Percentiles rank a stretch among this genome's conserved stretches.
These are phyloP conservation scores for Aegotheles bennettii DNA, from an alignment of 2,113 vertebrate genomes.

Conservation along the genomic window DNA sequence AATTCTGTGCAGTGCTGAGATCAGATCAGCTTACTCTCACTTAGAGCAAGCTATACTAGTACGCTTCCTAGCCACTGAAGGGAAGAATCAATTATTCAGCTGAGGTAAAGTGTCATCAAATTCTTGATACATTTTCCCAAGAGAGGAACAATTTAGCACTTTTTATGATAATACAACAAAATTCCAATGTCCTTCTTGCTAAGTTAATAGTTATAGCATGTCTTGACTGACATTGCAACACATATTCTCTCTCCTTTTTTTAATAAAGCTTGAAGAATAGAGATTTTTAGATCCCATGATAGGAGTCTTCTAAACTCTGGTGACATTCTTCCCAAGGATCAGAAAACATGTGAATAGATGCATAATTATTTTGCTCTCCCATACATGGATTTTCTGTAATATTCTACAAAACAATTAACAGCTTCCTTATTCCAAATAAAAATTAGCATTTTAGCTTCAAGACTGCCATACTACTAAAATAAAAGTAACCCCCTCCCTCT, in stretches of 20 bases:
- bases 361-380: background rate
- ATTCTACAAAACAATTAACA: conserved; percentile 4
- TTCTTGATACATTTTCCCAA: background rate
- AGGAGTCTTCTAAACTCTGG: background rate
- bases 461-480: background rate
- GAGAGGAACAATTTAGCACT: background rate
- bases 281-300: background rate
- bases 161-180: background rate
- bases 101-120: background rate
- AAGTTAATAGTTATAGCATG: background rate
- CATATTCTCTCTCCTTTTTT: background rate
- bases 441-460: background rate
- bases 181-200: background rate
- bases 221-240: background rate
- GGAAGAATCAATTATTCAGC: background rate
- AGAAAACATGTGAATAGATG: background rate
- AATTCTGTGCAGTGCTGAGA: background rate
- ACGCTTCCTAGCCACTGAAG: background rate
- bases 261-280: background rate
- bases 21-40: background rate
- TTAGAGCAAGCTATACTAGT: background rate
- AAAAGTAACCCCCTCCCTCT: background rate
- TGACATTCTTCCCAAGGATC: background rate
- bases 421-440: background rate
- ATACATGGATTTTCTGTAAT: background rate